Conservation (phyloP, 1,140 invertebrate genomes). For the Pygmarrhopalites habei region DNA sequence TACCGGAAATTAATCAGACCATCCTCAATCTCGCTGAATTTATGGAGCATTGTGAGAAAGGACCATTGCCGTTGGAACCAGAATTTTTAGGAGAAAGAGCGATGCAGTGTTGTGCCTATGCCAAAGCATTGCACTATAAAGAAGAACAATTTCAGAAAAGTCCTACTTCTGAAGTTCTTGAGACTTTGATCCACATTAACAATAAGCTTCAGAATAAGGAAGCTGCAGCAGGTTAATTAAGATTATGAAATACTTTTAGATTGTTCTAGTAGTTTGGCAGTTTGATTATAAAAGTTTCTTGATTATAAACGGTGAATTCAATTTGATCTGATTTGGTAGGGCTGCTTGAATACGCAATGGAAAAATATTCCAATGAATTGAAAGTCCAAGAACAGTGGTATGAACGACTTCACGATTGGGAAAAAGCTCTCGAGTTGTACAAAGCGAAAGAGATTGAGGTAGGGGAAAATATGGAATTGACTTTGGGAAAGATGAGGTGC, state of each 20-base stretch:
- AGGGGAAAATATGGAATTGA: slow-evolving; percentile 65
- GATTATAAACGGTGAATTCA: background rate
- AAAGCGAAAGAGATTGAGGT: slow-evolving; percentile 50
- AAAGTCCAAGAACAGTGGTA: slow-evolving; percentile 95
- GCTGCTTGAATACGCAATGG: slow-evolving; percentile 81
- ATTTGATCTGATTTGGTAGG: slow-evolving; percentile 42
- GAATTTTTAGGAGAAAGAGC: slow-evolving; percentile 61
- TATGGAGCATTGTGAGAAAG: slow-evolving; percentile 98
- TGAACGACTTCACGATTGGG: slow-evolving; percentile 98
- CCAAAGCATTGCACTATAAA: slow-evolving; percentile 97
- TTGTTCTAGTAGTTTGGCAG: too few species aligned
- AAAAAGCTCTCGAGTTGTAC: slow-evolving; percentile 86
- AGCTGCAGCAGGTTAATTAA: slow-evolving; percentile 70
- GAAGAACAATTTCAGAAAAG: slow-evolving; percentile 85
- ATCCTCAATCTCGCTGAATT: slow-evolving; percentile 99
- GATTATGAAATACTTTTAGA: too few species aligned
- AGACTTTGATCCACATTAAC: slow-evolving; percentile 92
- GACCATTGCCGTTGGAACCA: slow-evolving; percentile 81
- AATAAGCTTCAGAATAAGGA: slow-evolving; percentile 98
- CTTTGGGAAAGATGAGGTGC: slow-evolving; percentile 90
- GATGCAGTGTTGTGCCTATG: slow-evolving; percentile 57
- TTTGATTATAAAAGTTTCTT: background rate
- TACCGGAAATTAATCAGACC: slow-evolving; percentile 95
- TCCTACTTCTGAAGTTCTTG: slow-evolving; percentile 73
- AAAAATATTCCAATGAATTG: slow-evolving; percentile 60